Percentiles rank a stretch among this genome's conserved stretches.
phyloP scores from a whole-genome alignment of 2,797 vertebrate species.

The Gymnopithys bicolor region DNA sequence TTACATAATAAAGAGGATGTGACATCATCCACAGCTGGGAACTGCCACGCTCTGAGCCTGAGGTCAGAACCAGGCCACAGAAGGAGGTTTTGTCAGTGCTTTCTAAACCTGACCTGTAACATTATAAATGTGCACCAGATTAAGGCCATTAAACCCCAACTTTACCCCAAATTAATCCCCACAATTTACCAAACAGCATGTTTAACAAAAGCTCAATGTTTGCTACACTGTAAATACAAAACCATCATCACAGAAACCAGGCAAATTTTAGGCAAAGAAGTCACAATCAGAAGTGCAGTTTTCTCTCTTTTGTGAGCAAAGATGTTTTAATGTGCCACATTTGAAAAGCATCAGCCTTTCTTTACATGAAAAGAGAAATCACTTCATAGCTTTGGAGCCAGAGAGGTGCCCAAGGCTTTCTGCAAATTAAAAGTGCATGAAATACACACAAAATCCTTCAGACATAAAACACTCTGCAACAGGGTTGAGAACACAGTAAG shows the following conservation, averaged over 20 bases:
- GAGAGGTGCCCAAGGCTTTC: slow-evolving; percentile 14
- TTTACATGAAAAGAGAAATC: slow-evolving; percentile 17
- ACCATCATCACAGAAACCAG: rapidly evolving
- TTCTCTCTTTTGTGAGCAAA: slow-evolving; percentile 36
- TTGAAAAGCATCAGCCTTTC: neutral
- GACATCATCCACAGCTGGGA: neutral
- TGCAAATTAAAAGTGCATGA: slow-evolving; percentile 51
- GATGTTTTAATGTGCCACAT: slow-evolving; percentile 47
- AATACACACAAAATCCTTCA: slow-evolving; percentile 42
- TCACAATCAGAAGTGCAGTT: neutral
- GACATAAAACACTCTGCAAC: neutral
- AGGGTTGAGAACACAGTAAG: neutral
- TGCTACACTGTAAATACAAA: neutral
- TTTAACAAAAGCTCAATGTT: neutral
- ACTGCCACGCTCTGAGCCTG: neutral
- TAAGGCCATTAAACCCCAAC: neutral
- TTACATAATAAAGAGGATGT: neutral
- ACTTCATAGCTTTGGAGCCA: slow-evolving; percentile 1
- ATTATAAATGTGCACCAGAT: neutral
- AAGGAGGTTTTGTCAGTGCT: neutral
- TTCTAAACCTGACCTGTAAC: neutral
- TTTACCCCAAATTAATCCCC: neutral
- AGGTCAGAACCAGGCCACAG: neutral
- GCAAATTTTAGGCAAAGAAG: neutral
- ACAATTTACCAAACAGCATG: neutral